phyloP scores from a whole-genome alignment of 2,888 invertebrate species.

The Scaptomyza flava region DNA sequence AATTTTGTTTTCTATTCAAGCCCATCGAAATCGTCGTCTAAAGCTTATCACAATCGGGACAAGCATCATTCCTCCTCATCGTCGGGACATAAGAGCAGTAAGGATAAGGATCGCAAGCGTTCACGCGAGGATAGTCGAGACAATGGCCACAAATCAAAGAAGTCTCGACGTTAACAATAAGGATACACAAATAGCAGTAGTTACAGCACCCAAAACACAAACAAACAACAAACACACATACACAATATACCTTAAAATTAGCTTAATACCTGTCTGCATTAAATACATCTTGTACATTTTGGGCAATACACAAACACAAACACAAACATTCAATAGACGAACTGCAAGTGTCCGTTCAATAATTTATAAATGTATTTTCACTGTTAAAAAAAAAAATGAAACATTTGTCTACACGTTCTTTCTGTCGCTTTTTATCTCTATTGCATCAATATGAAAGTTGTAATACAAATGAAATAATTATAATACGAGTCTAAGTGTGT shows the following conservation, averaged over 20 bases:
- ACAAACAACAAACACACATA: slow-evolving; percentile 12
- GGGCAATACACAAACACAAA: slow-evolving; percentile 20
- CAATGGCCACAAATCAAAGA: slow-evolving; percentile 88
- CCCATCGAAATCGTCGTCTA: slow-evolving; percentile 81
- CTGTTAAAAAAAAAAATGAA: slow-evolving; percentile 28
- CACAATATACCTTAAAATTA: slow-evolving; percentile 34
- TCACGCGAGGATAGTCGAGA: slow-evolving; percentile 91
- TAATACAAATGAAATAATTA: slow-evolving; percentile 66
- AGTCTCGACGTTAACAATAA: slow-evolving; percentile 85
- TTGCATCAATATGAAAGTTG: slow-evolving; percentile 47
- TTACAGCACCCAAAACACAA: slow-evolving; percentile 24
- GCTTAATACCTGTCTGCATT: slow-evolving; percentile 31
- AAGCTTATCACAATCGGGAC: slow-evolving; percentile 83
- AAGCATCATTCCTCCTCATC: slow-evolving; percentile 82
- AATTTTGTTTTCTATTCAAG: slow-evolving; percentile 48
- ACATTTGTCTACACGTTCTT: background rate
- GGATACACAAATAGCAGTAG: slow-evolving; percentile 21
- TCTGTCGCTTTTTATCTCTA: background rate
- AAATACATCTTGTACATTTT: slow-evolving; percentile 45
- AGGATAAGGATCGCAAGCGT: slow-evolving; percentile 87
- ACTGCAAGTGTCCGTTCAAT: slow-evolving; percentile 23
- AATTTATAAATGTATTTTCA: slow-evolving; percentile 33
- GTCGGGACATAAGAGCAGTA: slow-evolving; percentile 81
- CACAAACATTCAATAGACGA: slow-evolving; percentile 15
- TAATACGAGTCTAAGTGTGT: slow-evolving; percentile 36